phyloP scores from a whole-genome alignment of 37 sponge, comb jelly and placozoan genomes.

The Spongilla lacustris region DNA sequence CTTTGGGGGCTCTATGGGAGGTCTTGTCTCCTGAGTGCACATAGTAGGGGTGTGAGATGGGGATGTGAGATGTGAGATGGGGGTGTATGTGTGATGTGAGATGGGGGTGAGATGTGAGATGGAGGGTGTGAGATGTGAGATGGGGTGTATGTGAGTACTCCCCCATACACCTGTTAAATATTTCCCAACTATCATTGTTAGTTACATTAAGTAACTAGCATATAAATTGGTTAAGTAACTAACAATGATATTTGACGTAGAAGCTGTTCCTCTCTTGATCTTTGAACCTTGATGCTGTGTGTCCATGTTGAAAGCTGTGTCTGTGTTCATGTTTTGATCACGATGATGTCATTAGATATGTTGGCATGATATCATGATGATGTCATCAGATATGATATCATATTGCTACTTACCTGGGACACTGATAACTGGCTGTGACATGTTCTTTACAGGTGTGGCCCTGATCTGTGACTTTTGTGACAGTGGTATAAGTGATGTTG shows the following conservation, averaged over 20 bases:
- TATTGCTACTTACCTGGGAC: not conserved
- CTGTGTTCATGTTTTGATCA: not conserved
- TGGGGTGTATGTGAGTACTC: not conserved
- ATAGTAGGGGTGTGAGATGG: not conserved
- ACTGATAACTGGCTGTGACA: not conserved
- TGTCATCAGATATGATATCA: too few species aligned
- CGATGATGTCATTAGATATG: not conserved
- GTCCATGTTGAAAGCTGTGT: not conserved
- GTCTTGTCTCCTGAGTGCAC: slow-evolving; percentile 7
- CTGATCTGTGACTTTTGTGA: not conserved
- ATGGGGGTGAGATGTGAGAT: not conserved
- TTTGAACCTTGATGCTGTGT: not conserved
- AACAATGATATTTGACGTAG: not conserved
- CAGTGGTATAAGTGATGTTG: not conserved
- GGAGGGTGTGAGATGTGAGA: not conserved
- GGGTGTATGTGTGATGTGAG: not conserved
- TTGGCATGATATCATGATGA: too few species aligned
- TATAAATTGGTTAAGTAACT: too few species aligned
- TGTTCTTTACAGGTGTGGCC: not conserved
- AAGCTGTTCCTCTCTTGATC: not conserved
- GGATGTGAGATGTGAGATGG: not conserved
- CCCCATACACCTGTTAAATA: too few species aligned
- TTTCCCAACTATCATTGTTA: too few species aligned
- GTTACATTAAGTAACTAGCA: too few species aligned
- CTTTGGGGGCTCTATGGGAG: slow-evolving; percentile 11